Percentiles rank a stretch among this genome's conserved stretches.
Evolutionary conservation across 2,888 invertebrate species (phyloP).

Genomic region (Caenorhabditis sp.): DNA sequence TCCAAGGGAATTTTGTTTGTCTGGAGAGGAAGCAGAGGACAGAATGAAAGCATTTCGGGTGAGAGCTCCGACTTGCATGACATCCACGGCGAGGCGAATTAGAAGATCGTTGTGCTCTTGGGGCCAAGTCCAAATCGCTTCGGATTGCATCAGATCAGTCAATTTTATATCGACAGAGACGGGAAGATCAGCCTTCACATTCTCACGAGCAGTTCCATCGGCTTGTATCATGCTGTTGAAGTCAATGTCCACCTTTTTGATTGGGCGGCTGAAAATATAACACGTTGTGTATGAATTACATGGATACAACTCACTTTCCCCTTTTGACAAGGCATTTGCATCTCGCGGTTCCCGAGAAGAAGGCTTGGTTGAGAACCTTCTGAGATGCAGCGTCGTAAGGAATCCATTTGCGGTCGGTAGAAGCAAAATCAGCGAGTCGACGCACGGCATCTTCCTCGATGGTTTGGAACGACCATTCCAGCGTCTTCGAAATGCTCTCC

Average conservation of each 20-base stretch:
- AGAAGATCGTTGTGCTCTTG: conserved; percentile 39
- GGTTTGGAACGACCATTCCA: conserved; percentile 44
- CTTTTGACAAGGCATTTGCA: conserved; percentile 33
- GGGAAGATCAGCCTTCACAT: conserved; percentile 45
- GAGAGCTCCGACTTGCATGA: conserved; percentile 32
- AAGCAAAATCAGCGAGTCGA: conserved; percentile 16
- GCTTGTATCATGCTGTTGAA: conserved; percentile 55
- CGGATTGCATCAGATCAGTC: conserved; percentile 34
- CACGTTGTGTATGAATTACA: background rate
- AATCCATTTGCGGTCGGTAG: conserved; percentile 62
- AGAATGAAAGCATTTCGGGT: too few species aligned
- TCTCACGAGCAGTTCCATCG: conserved; percentile 23
- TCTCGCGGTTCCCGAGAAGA: conserved; percentile 49
- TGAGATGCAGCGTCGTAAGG: conserved; percentile 36
- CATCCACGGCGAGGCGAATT: conserved; percentile 22
- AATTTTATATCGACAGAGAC: conserved; percentile 16
- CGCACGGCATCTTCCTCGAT: conserved; percentile 30
- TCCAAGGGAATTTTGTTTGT: too few species aligned
- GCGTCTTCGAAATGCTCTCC: background rate
- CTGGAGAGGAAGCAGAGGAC: too few species aligned
- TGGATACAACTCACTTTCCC: conserved; percentile 42
- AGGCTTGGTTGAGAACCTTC: conserved; percentile 61
- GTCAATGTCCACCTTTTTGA: conserved; percentile 47
- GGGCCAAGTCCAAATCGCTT: conserved; percentile 28
- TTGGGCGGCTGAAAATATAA: conserved; percentile 46